Base-by-base conservation (phyloP, 1,140 invertebrate genomes). In the Drosophila bocki region DNA sequence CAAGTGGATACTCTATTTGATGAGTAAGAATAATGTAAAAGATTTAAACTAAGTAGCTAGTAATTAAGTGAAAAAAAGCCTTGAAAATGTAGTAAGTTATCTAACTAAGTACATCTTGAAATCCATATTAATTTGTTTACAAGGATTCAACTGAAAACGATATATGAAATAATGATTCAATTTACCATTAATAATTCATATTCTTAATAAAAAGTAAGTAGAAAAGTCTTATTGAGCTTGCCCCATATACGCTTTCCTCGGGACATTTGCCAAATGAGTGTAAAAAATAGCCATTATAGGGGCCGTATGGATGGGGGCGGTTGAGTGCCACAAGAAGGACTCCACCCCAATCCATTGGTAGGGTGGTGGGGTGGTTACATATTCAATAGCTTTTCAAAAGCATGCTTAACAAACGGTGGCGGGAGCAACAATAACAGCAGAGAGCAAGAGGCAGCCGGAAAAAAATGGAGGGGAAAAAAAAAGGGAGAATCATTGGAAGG, bases 361-460 rank as follows among this genome's bases (percentile, higher is more conserved):
- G 5, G 7, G 1, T 39, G 56, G 57, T 39, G 56, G 57, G 77
- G 45, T 50, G 69, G 80, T 56, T 88, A 84, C 84, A 85, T 90
- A 84, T 88, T 88, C 85, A 88, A 88, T 88, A 76, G 84, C 85
- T 90, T 78, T 87, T 88, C 62, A 90, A 88, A 85, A 88, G 84
- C 81, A 74, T 85, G 74, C 85, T 90, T 90, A 81, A 88, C 78
- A 74, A 70, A 78, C 74, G 57, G 63, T 59, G 64, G 50, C 62
- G 80, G 47, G 61, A 82, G 58, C 74, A 82, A 65, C 77, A 80
- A 56, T 60, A 80, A 64, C 65, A 71, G 26, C 71, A 80, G 26
- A 77, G 54, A 57, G 51, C 62, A 60, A 69, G 74, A 60, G 56
- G 51, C 64, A 81, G 62, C 37, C 42, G 62, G 45, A 68, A 70